Conservation (phyloP, 2,888 invertebrate genomes). For the Elgonia sp. region DNA sequence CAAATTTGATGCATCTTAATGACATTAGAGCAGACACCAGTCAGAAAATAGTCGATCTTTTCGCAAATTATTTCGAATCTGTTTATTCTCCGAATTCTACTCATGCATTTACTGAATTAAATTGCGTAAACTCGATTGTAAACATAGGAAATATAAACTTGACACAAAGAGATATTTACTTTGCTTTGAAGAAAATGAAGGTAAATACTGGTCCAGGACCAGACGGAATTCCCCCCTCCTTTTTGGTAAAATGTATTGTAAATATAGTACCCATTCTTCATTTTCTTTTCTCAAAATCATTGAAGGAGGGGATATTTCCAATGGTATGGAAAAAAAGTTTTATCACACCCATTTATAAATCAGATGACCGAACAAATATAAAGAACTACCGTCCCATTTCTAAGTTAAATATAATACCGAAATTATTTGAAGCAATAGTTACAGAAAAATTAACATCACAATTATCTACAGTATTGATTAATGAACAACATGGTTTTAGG, state of each 20-base stretch:
- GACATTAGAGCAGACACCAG: too few species aligned
- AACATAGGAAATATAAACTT: neutral
- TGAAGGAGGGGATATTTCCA: slow-evolving; percentile 9
- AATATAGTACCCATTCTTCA: neutral
- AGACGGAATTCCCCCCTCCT: neutral
- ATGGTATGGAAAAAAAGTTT: neutral
- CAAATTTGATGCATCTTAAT: too few species aligned
- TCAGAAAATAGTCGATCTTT: too few species aligned
- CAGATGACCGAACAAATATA: neutral
- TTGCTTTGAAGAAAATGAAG: slow-evolving; percentile 7
- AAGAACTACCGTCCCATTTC: slow-evolving; percentile 18
- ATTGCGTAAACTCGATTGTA: neutral
- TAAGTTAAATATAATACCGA: neutral
- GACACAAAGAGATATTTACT: neutral
- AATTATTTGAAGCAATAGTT: slow-evolving; percentile 13
- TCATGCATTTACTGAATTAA: neutral
- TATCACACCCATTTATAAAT: neutral
- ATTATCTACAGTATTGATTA: neutral
- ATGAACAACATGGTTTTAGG: slow-evolving; percentile 46
- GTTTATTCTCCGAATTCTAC: neutral
- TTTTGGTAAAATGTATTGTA: neutral
- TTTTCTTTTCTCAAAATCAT: slow-evolving; percentile 19
- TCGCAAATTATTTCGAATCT: neutral
- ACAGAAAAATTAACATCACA: neutral
- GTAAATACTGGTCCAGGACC: neutral